Percentiles rank a stretch among this genome's conserved stretches.
Conservation (phyloP, 1,140 invertebrate species). For the Bombus balteatus region DNA sequence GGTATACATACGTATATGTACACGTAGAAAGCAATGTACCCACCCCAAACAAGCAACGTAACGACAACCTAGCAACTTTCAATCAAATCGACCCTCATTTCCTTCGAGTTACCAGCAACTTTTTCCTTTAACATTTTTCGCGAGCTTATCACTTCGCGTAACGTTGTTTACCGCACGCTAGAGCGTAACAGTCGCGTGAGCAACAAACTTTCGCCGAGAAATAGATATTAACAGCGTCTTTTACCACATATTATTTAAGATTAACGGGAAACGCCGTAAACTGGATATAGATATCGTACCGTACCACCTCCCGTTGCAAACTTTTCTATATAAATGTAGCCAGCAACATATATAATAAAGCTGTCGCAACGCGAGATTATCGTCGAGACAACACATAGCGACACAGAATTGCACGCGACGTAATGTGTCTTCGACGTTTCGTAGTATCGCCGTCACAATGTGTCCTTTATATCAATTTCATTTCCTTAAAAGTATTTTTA, state of each 20-base stretch:
- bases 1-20: neutral
- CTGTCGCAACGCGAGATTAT: slow-evolving; percentile 57
- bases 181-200: slow-evolving; percentile 41
- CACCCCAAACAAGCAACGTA: slow-evolving; percentile 30
- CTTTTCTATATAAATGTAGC: neutral
- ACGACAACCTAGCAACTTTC: slow-evolving; percentile 65
- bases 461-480: slow-evolving; percentile 72
- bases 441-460: slow-evolving; percentile 53
- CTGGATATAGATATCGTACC: neutral
- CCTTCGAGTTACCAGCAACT: slow-evolving; percentile 18
- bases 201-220: slow-evolving; percentile 37
- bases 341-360: slow-evolving; percentile 41
- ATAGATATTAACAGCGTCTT: slow-evolving; percentile 48
- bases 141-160: slow-evolving; percentile 20
- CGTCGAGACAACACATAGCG: slow-evolving; percentile 6
- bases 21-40: neutral
- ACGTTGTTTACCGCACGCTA: slow-evolving; percentile 4
- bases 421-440: slow-evolving; percentile 45
- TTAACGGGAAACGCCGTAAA: slow-evolving; percentile 8
- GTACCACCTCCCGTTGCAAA: neutral
- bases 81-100: slow-evolving; percentile 38
- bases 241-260: slow-evolving; percentile 42
- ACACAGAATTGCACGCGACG: neutral
- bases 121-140: slow-evolving; percentile 34
- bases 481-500: slow-evolving; percentile 75